phyloP scores from a whole-genome alignment of 2,797 vertebrate species.

The Lepus townsendii region DNA sequence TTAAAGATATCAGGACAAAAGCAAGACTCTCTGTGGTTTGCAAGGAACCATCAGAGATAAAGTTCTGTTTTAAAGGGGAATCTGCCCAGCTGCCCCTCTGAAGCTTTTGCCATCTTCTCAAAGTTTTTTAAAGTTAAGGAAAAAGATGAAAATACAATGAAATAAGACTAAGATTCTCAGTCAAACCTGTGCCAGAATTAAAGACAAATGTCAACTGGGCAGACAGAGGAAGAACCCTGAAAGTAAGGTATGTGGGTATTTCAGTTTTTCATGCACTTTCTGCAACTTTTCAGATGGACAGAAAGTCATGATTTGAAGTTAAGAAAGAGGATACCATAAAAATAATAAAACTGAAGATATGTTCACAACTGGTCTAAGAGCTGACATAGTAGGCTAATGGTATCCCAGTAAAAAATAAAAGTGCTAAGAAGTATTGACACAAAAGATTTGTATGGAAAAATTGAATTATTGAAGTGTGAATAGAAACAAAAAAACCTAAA shows the following conservation, averaged over 20 bases:
- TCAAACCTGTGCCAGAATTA: not conserved
- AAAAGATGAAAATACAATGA: slow-evolving; percentile 14
- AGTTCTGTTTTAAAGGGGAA: slow-evolving; percentile 27
- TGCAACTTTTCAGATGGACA: not conserved
- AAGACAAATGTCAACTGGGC: not conserved
- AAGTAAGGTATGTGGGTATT: not conserved
- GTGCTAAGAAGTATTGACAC: not conserved
- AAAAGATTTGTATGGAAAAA: not conserved
- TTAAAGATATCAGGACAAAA: not conserved
- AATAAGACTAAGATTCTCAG: not conserved
- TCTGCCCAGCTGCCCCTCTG: not conserved
- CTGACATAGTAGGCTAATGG: not conserved
- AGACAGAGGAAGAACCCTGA: not conserved
- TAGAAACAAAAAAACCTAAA: not conserved
- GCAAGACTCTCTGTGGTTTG: slow-evolving; percentile 27
- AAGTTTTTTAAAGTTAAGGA: slow-evolving; percentile 28
- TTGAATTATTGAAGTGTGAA: slow-evolving; percentile 4
- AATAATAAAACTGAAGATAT: slow-evolving; percentile 6
- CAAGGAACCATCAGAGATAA: slow-evolving; percentile 22
- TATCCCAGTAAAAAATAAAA: not conserved
- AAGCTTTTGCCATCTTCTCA: slow-evolving; percentile 33
- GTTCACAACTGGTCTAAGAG: not conserved
- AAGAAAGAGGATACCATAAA: slow-evolving; percentile 4
- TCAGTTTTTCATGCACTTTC: not conserved
- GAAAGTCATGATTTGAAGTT: not conserved